Evolutionary conservation across 2,797 vertebrate species (phyloP).

Genomic region (Sebastes iracundus): DNA sequence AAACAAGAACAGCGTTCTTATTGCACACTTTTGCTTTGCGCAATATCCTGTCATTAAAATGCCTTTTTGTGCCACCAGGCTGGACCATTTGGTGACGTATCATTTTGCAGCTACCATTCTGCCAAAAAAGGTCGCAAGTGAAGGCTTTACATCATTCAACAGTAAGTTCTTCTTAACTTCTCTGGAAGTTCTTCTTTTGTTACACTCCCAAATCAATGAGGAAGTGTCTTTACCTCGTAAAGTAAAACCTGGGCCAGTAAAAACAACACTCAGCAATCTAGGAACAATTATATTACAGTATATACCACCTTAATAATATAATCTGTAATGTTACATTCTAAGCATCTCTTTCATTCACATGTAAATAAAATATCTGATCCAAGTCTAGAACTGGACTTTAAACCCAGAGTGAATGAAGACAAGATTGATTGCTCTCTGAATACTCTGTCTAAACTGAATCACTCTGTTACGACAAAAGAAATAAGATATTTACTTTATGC

Average conservation of each 20-base stretch:
- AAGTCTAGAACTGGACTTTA: neutral
- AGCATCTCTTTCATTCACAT: neutral
- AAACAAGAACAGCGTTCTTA: neutral
- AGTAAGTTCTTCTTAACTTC: neutral
- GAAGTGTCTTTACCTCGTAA: neutral
- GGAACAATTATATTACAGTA: neutral
- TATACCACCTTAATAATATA: neutral
- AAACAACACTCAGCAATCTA: neutral
- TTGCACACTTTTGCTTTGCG: neutral
- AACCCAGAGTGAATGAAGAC: neutral
- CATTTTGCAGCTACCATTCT: neutral
- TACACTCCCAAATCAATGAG: neutral
- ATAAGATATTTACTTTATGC: slow-evolving; percentile 47
- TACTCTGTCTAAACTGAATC: slow-evolving; percentile 13
- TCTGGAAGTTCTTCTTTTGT: neutral
- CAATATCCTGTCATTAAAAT: neutral
- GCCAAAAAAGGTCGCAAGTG: neutral
- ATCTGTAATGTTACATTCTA: neutral
- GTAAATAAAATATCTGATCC: neutral
- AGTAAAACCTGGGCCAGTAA: neutral
- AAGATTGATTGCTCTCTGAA: neutral
- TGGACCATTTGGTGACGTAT: neutral
- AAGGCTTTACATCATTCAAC: neutral
- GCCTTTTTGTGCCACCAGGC: neutral
- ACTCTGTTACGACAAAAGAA: slow-evolving; percentile 26